Evolutionary conservation across 1,140 invertebrate genomes (phyloP), one percentile per base, ranked within the genome.

Genomic region (Drosophila albomicans): DNA sequence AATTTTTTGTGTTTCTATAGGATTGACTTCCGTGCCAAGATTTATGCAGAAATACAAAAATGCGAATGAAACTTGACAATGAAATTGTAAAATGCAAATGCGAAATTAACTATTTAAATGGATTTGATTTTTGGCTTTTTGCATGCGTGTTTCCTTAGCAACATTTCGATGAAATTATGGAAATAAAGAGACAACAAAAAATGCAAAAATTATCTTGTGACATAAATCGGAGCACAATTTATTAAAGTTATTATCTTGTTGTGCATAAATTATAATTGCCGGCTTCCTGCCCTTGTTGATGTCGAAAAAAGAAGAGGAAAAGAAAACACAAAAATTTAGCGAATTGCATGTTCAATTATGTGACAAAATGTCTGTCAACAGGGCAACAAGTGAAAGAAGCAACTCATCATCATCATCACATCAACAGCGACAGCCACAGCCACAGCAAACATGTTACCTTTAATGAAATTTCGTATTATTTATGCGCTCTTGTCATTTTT

Each of bases 311-410:
- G 15, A 49, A 57, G 32, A 6, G 13, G 16, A 62, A 51, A 25
- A 62, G 43, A 62, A 54, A n/a, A n/a, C 13, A n/a, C 7, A 46
- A 65, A 62, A 43, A 68, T 57, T 35, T 57, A 35, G 51, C 51
- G 43, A 69, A 84, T 84, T 81, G 85, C 80, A 81, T 88, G 85
- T 76, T 89, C 63, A 88, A 88, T 79, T 79, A 89, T 89, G 85
- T 89, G 86, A 89, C 85, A 89, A 89, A 89, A 85, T 85, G 85
- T 81, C 81, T 89, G 85, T 89, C 85, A 88, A 89, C 85, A 77
- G 75, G 76, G 64, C 61, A 67, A 57, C 48, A 75, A 62, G 63
- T 74, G 76, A 82, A 80, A 82, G 68, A 65, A 38, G 79, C 79
- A 51, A 75, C 70, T 88, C 46, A 74, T 72, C 77, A 72, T 65